A percentile compares a stretch with the other conserved stretches of the same genome.
Conservation (phyloP, 2,797 vertebrate species). For the Oryzias dopingdopingensis region DNA sequence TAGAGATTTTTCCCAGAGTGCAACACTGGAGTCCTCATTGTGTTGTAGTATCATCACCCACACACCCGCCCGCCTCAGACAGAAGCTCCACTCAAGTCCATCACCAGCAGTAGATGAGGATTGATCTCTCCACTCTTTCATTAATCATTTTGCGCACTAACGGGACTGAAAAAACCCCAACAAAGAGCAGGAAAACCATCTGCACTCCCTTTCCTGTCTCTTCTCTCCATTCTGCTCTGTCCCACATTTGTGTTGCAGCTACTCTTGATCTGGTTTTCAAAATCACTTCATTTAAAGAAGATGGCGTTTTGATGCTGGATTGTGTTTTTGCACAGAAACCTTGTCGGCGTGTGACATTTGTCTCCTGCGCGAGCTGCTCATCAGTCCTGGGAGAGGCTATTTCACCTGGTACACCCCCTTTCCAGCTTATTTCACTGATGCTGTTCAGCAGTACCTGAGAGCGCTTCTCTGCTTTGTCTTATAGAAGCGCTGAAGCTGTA, state of each 20-base stretch:
- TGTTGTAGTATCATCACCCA: not conserved
- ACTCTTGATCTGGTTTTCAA: slow-evolving; percentile 23
- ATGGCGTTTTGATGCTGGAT: slow-evolving; percentile 10
- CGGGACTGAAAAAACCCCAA: slow-evolving; percentile 26
- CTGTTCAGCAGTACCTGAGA: not conserved
- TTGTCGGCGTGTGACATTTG: slow-evolving; percentile 72
- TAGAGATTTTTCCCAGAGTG: not conserved
- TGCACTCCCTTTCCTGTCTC: slow-evolving; percentile 5
- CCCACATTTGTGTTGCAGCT: slow-evolving; percentile 1
- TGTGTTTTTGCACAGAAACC: slow-evolving; percentile 76
- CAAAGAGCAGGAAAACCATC: slow-evolving; percentile 26
- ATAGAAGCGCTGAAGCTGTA: slow-evolving; percentile 80
- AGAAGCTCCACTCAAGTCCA: slow-evolving; percentile 33
- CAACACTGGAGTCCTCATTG: not conserved
- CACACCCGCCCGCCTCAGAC: slow-evolving; percentile 24
- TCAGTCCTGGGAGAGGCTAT: slow-evolving; percentile 83
- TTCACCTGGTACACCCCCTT: slow-evolving; percentile 80
- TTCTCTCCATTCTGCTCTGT: not conserved
- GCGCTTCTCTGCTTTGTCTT: slow-evolving; percentile 17
- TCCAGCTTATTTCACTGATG: slow-evolving; percentile 1
- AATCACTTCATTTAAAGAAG: slow-evolving; percentile 8
- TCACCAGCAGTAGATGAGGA: slow-evolving; percentile 32
- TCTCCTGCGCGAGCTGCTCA: slow-evolving; percentile 89
- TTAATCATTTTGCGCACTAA: slow-evolving; percentile 47
- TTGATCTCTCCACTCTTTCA: slow-evolving; percentile 36